phyloP scores from a whole-genome alignment of 2,888 invertebrate species.

The Artemia sp. region DNA sequence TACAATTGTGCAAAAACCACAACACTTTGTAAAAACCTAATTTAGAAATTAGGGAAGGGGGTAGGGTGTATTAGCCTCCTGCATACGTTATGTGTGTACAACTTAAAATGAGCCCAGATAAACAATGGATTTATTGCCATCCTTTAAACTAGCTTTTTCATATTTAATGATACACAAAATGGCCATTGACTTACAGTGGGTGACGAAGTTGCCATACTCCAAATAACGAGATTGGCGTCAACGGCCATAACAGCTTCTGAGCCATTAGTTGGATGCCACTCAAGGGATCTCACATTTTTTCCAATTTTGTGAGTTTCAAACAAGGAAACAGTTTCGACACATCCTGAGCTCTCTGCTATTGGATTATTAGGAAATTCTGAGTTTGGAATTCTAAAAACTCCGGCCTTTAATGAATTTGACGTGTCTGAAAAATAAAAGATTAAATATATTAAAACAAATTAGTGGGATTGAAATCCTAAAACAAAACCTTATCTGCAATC shows the following conservation, averaged over 20 bases:
- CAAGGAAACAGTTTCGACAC: slow-evolving; percentile 36
- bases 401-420: slow-evolving; percentile 32
- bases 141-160: background rate
- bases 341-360: slow-evolving; percentile 34
- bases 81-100: too few relatives aligned
- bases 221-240: slow-evolving; percentile 55
- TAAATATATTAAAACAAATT: too few relatives aligned
- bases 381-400: slow-evolving; percentile 23
- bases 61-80: too few relatives aligned
- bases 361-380: slow-evolving; percentile 23
- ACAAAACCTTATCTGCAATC: too few relatives aligned
- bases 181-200: slow-evolving; percentile 1
- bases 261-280: slow-evolving; percentile 69
- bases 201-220: slow-evolving; percentile 42
- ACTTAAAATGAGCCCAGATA: background rate
- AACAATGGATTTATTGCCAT: background rate
- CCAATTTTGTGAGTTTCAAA: slow-evolving; percentile 31
- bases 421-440: slow-evolving; percentile 29
- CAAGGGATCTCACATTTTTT: slow-evolving; percentile 55
- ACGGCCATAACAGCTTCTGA: slow-evolving; percentile 53
- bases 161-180: background rate
- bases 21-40: too few relatives aligned
- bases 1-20: too few relatives aligned
- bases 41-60: too few relatives aligned
- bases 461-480: too few relatives aligned